phyloP scores from a whole-genome alignment of 2,113 vertebrate species.

The Brachionichthys hirsutus region DNA sequence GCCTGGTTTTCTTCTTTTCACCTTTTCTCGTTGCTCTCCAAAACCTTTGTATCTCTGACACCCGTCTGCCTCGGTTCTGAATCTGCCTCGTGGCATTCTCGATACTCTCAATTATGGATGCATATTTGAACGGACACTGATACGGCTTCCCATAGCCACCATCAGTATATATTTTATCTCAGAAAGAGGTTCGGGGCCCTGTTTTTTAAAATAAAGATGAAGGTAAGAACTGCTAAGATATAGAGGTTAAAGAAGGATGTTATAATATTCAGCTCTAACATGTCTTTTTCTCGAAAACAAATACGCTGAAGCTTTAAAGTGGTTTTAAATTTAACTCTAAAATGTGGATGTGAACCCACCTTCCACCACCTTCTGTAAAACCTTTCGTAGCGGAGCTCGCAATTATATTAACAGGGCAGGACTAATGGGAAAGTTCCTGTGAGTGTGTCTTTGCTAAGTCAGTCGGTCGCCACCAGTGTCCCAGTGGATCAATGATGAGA shows the following conservation, averaged over 20 bases:
- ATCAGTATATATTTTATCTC: too few relatives aligned
- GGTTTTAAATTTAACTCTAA: conserved; percentile 7
- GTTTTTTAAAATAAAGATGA: too few relatives aligned
- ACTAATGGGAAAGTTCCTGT: conserved; percentile 32
- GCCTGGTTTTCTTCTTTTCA: conserved; percentile 4
- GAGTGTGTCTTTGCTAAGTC: conserved; percentile 13
- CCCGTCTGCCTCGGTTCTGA: conserved; percentile 2
- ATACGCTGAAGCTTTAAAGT: not conserved
- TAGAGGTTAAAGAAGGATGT: too few relatives aligned
- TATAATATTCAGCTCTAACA: too few relatives aligned
- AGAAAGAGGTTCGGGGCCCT: too few relatives aligned
- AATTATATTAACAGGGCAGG: conserved; percentile 37
- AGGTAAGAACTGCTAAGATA: too few relatives aligned
- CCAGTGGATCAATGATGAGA: not conserved
- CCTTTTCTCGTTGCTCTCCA: conserved; percentile 9
- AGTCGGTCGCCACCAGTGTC: not conserved
- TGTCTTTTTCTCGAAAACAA: too few relatives aligned
- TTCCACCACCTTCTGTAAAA: too few relatives aligned
- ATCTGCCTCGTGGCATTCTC: not conserved
- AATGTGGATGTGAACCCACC: too few relatives aligned
- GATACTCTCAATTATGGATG: conserved; percentile 10
- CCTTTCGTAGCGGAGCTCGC: not conserved
- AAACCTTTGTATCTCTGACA: conserved; percentile 2
- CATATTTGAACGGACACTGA: too few relatives aligned
- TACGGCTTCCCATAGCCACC: too few relatives aligned